These are phyloP conservation scores for Cuculus canorus DNA, from an alignment of 2,797 vertebrate species.

Conservation along the genomic window DNA sequence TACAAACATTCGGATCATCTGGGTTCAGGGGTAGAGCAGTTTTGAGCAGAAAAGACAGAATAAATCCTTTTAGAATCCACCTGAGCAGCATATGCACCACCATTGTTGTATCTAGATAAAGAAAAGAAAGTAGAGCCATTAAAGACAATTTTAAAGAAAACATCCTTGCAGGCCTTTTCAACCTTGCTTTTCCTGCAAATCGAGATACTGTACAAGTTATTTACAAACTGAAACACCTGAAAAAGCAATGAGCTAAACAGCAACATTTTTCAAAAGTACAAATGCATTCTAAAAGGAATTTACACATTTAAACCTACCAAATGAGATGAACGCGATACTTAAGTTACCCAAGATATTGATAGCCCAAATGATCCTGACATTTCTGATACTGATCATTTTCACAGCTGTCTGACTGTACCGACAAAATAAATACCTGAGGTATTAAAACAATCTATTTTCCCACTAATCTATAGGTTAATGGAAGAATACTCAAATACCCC, in stretches of 20 bases:
- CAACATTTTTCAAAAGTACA: not conserved
- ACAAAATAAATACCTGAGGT: not conserved
- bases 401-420: not conserved
- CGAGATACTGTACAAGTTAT: not conserved
- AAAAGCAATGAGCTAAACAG: not conserved
- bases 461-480: not conserved
- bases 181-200: not conserved
- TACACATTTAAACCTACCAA: not conserved
- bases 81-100: conserved; percentile 61
- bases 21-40: conserved; percentile 86
- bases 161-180: not conserved
- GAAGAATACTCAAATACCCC: not conserved
- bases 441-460: not conserved
- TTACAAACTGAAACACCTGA: not conserved
- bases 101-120: conserved; percentile 78
- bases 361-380: not conserved
- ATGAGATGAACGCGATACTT: not conserved
- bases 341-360: not conserved
- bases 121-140: conserved; percentile 5
- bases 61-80: conserved; percentile 73
- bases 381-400: conserved; percentile 23
- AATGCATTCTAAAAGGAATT: not conserved
- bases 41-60: conserved; percentile 76
- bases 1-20: conserved; percentile 97
- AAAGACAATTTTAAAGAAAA: not conserved